Evolutionary conservation across 2,113 vertebrate species (phyloP).

Genomic region (Halcyon malimbica): DNA sequence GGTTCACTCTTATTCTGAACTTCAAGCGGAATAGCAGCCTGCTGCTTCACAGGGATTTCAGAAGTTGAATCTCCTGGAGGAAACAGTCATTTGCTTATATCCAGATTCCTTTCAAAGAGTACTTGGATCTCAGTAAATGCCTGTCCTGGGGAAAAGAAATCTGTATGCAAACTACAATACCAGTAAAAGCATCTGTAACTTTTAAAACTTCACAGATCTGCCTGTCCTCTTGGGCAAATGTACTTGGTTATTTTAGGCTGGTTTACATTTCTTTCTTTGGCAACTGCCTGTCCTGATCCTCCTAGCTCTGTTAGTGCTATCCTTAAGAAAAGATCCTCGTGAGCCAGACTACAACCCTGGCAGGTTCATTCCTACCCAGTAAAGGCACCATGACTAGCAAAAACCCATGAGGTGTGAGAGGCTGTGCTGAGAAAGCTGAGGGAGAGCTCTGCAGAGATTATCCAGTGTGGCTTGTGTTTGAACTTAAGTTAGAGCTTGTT

Average conservation of each 20-base stretch:
- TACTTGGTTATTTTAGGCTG: background rate
- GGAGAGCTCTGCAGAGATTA: slow-evolving; percentile 25
- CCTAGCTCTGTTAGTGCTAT: background rate
- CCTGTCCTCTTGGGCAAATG: background rate
- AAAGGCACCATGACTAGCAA: background rate
- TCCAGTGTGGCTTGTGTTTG: background rate
- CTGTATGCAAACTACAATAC: background rate
- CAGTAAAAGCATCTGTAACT: background rate
- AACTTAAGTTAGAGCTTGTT: slow-evolving; percentile 1
- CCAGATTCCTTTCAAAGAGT: slow-evolving; percentile 1
- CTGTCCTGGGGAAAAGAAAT: slow-evolving; percentile 21
- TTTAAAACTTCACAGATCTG: slow-evolving; percentile 19
- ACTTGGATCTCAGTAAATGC: background rate
- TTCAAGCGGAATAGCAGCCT: background rate
- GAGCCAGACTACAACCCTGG: background rate
- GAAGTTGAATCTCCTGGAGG: background rate
- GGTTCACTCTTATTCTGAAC: background rate
- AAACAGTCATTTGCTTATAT: slow-evolving; percentile 9
- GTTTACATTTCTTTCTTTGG: slow-evolving; percentile 13
- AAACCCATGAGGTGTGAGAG: slow-evolving; percentile 18
- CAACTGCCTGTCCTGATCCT: background rate
- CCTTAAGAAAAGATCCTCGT: background rate
- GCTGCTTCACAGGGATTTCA: background rate
- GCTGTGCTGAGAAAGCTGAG: background rate
- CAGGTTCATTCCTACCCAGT: background rate